Percentiles rank a stretch among this genome's conserved stretches.
Conservation (phyloP, 2,888 invertebrate genomes). For the Macropis europaea region DNA sequence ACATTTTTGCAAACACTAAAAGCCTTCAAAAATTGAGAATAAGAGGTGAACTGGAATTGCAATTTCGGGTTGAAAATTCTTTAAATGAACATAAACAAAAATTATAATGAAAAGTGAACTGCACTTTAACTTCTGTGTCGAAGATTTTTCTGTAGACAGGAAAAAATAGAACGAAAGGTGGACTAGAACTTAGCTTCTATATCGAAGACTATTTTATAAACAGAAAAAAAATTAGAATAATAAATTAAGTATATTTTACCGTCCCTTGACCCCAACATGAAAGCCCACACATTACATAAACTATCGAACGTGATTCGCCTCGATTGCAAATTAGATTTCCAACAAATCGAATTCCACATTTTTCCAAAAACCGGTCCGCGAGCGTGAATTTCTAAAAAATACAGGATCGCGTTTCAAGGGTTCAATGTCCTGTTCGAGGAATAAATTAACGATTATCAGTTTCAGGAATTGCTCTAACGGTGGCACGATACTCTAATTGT, state of each 20-base stretch:
- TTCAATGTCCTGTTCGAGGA: slow-evolving; percentile 25
- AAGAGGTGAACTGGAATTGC: too few species aligned
- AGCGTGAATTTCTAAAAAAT: slow-evolving; percentile 6
- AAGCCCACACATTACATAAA: too few species aligned
- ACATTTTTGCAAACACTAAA: too few species aligned
- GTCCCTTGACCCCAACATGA: too few species aligned
- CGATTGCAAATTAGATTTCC: not conserved
- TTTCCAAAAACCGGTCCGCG: not conserved
- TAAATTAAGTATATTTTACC: not conserved
- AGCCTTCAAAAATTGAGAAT: too few species aligned
- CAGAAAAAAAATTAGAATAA: too few species aligned
- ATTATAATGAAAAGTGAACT: not conserved
- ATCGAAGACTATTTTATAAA: not conserved
- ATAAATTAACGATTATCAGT: slow-evolving; percentile 11
- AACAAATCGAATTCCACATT: not conserved
- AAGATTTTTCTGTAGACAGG: not conserved
- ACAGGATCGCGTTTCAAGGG: not conserved
- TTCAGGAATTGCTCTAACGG: too few species aligned
- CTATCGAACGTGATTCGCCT: not conserved
- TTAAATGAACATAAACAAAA: too few species aligned
- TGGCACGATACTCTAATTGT: too few species aligned
- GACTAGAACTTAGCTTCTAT: not conserved
- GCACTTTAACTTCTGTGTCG: not conserved
- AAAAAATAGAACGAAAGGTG: too few species aligned
- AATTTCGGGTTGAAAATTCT: too few species aligned